phyloP scores from a whole-genome alignment of 2,797 vertebrate species.

The Sebastes variabilis region DNA sequence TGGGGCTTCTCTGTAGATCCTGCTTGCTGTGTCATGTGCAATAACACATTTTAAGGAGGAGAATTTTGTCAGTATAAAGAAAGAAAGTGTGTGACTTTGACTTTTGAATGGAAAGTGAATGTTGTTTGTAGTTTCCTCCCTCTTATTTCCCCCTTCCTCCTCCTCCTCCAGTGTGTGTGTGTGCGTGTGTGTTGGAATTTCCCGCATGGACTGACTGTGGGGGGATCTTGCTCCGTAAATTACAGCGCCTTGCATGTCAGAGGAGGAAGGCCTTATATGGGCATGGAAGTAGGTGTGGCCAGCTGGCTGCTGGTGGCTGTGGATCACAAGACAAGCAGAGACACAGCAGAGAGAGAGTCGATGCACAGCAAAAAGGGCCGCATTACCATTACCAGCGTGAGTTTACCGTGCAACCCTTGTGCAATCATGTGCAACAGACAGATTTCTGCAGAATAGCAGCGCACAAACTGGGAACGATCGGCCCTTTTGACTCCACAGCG shows the following conservation, averaged over 20 bases:
- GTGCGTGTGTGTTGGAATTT: conserved; percentile 84
- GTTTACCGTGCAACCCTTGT: conserved; percentile 60
- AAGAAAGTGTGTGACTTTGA: neutral
- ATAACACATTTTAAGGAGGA: neutral
- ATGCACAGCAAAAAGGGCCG: conserved; percentile 63
- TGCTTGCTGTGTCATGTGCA: neutral
- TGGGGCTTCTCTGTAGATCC: neutral
- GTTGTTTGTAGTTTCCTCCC: neutral
- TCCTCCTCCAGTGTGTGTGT: conserved; percentile 49
- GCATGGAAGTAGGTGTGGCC: conserved; percentile 83
- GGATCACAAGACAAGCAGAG: conserved; percentile 80
- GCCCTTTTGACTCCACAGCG: conserved; percentile 56
- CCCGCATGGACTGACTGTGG: conserved; percentile 76
- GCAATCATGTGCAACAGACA: conserved; percentile 74
- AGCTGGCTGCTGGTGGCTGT: conserved; percentile 44
- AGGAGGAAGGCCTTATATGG: conserved; percentile 84
- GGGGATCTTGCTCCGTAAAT: conserved; percentile 79
- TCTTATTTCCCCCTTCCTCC: conserved; percentile 27
- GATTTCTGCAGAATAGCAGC: conserved; percentile 57
- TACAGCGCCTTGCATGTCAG: conserved; percentile 72
- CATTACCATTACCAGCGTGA: conserved; percentile 42
- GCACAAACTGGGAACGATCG: conserved; percentile 27
- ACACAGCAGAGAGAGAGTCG: conserved; percentile 37
- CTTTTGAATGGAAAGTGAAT: conserved; percentile 30
- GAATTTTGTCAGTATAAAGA: neutral